Evolutionary conservation across 2,888 invertebrate genomes (phyloP).

Genomic region (Tyria jacobaeae): DNA sequence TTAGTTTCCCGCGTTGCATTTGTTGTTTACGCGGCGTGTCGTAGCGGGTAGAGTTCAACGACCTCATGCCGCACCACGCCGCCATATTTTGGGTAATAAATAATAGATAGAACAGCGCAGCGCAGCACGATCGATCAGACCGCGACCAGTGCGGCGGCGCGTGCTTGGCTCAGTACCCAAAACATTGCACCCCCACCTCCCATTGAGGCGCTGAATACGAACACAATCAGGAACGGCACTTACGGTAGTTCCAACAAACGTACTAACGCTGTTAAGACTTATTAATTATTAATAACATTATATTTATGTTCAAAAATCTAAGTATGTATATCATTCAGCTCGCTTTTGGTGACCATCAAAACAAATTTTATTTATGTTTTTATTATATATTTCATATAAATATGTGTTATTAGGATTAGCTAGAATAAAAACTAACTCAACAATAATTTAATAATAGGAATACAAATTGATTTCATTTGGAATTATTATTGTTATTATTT

Average conservation of each 20-base stretch:
- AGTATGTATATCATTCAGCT: not conserved
- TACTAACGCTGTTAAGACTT: not conserved
- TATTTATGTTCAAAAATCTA: not conserved
- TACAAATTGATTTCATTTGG: no score
- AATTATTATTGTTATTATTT: no score
- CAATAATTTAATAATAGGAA: no score
- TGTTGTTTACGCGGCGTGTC: slow-evolving; percentile 76
- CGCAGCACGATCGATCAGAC: slow-evolving; percentile 76
- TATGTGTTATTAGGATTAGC: not conserved
- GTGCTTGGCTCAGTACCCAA: slow-evolving; percentile 63
- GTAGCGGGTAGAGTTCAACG: slow-evolving; percentile 67
- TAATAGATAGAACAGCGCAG: slow-evolving; percentile 80
- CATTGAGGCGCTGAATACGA: slow-evolving; percentile 27
- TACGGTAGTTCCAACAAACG: slow-evolving; percentile 21
- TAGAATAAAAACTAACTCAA: no score
- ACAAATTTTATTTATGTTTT: not conserved
- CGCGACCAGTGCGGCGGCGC: slow-evolving; percentile 77
- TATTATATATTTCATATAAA: not conserved
- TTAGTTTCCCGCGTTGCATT: slow-evolving; percentile 77
- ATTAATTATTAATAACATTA: not conserved
- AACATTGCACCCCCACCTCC: slow-evolving; percentile 71
- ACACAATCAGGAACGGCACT: slow-evolving; percentile 41
- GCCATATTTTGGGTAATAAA: slow-evolving; percentile 84
- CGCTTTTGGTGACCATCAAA: not conserved
- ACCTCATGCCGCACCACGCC: slow-evolving; percentile 78